Conservation (phyloP, 2,113 vertebrate genomes). For the Dolichallabes microphthalmus region DNA sequence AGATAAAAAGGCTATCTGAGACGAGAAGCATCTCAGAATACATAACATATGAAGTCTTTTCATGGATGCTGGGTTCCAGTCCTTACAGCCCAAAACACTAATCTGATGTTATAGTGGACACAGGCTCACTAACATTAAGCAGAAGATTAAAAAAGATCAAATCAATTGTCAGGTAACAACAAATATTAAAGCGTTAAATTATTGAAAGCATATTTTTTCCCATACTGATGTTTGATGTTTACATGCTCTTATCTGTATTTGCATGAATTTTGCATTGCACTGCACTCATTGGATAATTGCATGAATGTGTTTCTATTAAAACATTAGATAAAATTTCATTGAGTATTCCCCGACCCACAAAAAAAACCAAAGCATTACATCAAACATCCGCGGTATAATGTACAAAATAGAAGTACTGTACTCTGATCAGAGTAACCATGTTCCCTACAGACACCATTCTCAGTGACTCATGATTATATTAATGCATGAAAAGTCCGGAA, state of each 20-base stretch:
- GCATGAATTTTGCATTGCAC: neutral
- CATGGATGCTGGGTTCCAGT: neutral
- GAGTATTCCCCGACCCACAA: no score
- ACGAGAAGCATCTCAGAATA: neutral
- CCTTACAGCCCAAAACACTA: neutral
- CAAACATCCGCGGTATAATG: neutral
- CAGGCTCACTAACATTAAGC: neutral
- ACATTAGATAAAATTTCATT: no score
- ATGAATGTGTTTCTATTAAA: neutral
- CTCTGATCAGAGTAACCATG: neutral
- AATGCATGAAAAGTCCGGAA: neutral
- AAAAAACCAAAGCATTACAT: neutral
- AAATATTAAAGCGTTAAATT: neutral
- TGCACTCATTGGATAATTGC: neutral
- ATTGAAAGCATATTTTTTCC: neutral
- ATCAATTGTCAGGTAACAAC: neutral
- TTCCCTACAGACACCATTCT: neutral
- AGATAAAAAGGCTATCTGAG: neutral
- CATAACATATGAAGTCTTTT: neutral
- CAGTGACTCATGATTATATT: neutral
- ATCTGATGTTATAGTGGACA: neutral
- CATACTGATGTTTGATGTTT: neutral
- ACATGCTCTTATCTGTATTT: neutral
- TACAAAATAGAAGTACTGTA: conserved; percentile 1
- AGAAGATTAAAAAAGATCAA: neutral